phyloP scores from a whole-genome alignment of 1,140 invertebrate species.

The Dendroctonus ponderosae region DNA sequence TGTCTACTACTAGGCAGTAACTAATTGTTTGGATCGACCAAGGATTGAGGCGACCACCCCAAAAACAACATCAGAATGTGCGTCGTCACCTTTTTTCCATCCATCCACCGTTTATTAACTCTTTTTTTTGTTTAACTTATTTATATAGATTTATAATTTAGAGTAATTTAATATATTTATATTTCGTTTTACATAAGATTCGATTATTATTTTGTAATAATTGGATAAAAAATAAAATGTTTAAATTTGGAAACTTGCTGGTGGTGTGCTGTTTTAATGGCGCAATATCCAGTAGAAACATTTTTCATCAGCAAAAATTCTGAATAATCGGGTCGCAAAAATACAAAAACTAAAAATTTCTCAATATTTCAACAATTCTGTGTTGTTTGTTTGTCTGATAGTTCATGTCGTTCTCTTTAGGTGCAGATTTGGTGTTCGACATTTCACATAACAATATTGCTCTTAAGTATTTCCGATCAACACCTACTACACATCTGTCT shows the following conservation, averaged over 20 bases:
- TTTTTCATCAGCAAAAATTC: conserved; percentile 2
- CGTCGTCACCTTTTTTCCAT: conserved; percentile 41
- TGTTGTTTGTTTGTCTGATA: neutral
- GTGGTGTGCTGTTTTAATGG: conserved; percentile 34
- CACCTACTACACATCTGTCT: neutral
- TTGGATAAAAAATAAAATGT: conserved; percentile 43
- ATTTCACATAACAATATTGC: no score
- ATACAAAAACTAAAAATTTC: no score
- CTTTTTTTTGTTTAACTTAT: conserved; percentile 40
- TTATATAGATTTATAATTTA: conserved; percentile 44
- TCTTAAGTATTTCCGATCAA: neutral
- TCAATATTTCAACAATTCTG: no score
- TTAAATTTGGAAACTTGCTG: conserved; percentile 19
- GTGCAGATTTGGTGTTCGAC: no score
- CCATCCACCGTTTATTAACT: conserved; percentile 39
- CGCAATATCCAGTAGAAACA: conserved; percentile 35
- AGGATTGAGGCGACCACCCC: conserved; percentile 38
- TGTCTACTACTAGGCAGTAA: conserved; percentile 39
- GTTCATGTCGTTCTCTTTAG: conserved; percentile 5
- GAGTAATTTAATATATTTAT: conserved; percentile 36
- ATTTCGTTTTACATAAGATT: conserved; percentile 42
- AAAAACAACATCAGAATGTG: conserved; percentile 37
- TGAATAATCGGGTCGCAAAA: no score
- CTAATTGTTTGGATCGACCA: conserved; percentile 41
- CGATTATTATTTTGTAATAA: conserved; percentile 49